Evolutionary conservation across 1,140 invertebrate species (phyloP).

Genomic region (Drusus annulatus): DNA sequence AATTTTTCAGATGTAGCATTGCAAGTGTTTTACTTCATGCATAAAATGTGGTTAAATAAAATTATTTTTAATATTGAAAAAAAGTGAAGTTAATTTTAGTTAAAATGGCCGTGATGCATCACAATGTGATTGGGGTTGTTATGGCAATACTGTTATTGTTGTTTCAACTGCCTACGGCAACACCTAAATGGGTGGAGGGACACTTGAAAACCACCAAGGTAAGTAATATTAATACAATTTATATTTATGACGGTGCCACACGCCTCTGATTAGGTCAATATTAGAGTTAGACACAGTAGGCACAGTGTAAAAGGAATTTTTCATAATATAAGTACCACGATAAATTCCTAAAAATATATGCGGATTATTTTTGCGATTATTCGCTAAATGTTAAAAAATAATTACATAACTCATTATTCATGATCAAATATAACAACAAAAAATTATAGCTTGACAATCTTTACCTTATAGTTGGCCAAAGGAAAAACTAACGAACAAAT

Average conservation of each 20-base stretch:
- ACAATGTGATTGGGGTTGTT: neutral
- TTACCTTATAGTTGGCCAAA: too few relatives aligned
- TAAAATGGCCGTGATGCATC: neutral
- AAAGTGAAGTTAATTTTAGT: neutral
- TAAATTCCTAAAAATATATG: too few relatives aligned
- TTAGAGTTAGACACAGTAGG: neutral
- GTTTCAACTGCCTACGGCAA: conserved; percentile 7
- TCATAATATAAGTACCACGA: neutral
- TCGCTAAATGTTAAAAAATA: too few relatives aligned
- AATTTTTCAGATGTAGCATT: too few relatives aligned
- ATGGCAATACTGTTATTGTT: conserved; percentile 29
- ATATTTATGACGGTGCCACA: neutral
- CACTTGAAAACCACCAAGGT: conserved; percentile 66
- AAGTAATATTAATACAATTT: conserved; percentile 27
- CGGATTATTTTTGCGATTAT: too few relatives aligned
- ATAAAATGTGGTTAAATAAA: too few relatives aligned
- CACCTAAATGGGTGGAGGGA: conserved; percentile 64
- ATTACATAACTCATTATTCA: too few relatives aligned
- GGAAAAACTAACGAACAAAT: too few relatives aligned
- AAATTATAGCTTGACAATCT: too few relatives aligned
- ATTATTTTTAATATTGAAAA: too few relatives aligned
- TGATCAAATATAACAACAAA: too few relatives aligned
- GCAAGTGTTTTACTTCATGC: too few relatives aligned
- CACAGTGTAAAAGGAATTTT: neutral
- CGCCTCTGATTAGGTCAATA: neutral